Percentiles rank a stretch among this genome's conserved stretches.
phyloP scores from a whole-genome alignment of 2,113 vertebrate genomes.

The Laticauda colubrina region DNA sequence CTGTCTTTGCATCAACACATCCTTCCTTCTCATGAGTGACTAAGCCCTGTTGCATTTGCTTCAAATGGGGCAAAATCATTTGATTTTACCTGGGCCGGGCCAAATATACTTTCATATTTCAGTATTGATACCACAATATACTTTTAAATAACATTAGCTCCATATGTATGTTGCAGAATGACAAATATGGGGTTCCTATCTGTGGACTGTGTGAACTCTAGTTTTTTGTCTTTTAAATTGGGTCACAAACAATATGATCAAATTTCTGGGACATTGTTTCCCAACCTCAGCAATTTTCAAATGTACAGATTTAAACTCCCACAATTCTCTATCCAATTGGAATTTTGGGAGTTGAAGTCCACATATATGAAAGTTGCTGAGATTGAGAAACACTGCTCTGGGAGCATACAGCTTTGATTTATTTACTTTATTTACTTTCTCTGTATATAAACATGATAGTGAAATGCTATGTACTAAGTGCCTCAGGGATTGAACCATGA shows the following conservation, averaged over 20 bases:
- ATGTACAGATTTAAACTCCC: neutral
- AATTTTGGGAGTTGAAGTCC: no score
- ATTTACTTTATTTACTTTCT: neutral
- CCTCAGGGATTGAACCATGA: neutral
- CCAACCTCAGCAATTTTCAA: neutral
- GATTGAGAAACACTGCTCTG: no score
- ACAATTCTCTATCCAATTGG: no score
- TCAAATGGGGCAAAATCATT: neutral
- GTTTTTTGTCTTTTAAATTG: slow-evolving; percentile 59
- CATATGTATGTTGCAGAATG: slow-evolving; percentile 37
- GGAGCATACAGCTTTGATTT: neutral
- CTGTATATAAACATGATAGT: neutral
- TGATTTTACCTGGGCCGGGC: neutral
- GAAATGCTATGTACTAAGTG: neutral
- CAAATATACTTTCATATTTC: slow-evolving; percentile 24
- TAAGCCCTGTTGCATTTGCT: neutral
- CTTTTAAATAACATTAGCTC: slow-evolving; percentile 48
- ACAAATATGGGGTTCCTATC: slow-evolving; percentile 32
- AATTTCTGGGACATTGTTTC: neutral
- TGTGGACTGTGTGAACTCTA: slow-evolving; percentile 40
- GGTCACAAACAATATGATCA: slow-evolving; percentile 48
- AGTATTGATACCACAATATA: slow-evolving; percentile 28
- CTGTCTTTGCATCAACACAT: neutral
- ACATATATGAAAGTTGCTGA: no score
- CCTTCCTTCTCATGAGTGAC: neutral